phyloP scores from a whole-genome alignment of 92 coral and sea anemone species.

The Umimayanthus chanpuru region DNA sequence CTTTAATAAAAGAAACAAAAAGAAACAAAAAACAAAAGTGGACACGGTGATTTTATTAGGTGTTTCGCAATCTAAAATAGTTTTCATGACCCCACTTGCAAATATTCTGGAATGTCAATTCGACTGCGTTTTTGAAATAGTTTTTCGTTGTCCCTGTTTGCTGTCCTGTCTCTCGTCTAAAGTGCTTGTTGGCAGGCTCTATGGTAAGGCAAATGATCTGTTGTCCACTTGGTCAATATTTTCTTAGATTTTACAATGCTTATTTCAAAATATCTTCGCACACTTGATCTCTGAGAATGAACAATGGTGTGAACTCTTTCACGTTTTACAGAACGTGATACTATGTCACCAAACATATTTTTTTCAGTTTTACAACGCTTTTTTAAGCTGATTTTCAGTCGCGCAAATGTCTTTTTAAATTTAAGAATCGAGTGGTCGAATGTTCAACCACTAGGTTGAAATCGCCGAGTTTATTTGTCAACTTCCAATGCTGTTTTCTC shows the following conservation, averaged over 20 bases:
- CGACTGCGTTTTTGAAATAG: conserved; percentile 23
- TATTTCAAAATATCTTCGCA: neutral
- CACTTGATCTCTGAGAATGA: neutral
- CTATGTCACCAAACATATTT: neutral
- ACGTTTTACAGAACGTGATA: neutral
- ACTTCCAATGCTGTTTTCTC: conserved; percentile 12
- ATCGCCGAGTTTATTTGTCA: neutral
- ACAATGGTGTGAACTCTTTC: neutral
- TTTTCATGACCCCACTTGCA: neutral
- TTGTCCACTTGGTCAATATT: conserved; percentile 17
- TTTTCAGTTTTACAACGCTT: neutral
- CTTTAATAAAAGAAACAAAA: too few species aligned
- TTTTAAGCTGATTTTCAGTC: too few species aligned
- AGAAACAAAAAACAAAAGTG: neutral
- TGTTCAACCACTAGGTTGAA: neutral
- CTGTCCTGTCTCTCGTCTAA: neutral
- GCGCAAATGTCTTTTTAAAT: neutral
- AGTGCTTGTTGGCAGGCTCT: too few species aligned
- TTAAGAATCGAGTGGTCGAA: too few species aligned
- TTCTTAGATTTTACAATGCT: conserved; percentile 25
- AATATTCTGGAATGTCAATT: conserved; percentile 9
- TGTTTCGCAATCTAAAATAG: conserved; percentile 17
- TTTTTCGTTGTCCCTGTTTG: neutral
- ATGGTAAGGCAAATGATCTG: neutral
- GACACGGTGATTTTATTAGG: neutral